Conservation (phyloP, 2,113 vertebrate genomes). For the Calyptommatus sinebrachiatus region DNA sequence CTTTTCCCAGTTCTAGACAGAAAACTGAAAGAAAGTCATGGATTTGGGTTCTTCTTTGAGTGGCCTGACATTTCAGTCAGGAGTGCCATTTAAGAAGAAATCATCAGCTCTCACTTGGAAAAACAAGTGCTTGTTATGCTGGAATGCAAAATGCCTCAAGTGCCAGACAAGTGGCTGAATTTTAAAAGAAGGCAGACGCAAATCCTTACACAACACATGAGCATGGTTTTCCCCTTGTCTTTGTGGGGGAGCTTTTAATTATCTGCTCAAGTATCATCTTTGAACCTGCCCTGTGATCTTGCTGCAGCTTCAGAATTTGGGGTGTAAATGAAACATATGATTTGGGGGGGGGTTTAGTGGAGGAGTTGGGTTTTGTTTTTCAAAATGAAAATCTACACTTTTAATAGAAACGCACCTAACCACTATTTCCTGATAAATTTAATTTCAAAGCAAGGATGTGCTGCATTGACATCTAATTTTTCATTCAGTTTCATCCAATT, state of each 20-base stretch:
- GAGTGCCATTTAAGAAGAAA: slow-evolving; percentile 18
- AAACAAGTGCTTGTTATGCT: background rate
- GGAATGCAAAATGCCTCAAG: slow-evolving; percentile 32
- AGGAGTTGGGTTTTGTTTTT: too few relatives aligned
- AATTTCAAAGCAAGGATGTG: too few relatives aligned
- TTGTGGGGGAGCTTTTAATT: too few relatives aligned
- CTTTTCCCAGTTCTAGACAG: background rate
- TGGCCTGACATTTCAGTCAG: slow-evolving; percentile 6
- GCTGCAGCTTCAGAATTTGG: background rate
- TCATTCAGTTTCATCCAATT: background rate
- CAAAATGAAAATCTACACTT: too few relatives aligned
- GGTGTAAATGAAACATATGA: too few relatives aligned
- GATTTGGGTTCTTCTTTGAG: background rate
- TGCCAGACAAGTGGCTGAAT: background rate
- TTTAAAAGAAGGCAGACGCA: background rate
- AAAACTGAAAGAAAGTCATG: background rate
- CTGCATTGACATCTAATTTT: background rate
- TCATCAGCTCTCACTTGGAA: background rate
- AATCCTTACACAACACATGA: background rate
- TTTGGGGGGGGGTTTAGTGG: too few relatives aligned
- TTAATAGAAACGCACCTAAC: too few relatives aligned
- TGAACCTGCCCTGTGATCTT: background rate
- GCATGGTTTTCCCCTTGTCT: background rate
- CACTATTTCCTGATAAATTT: too few relatives aligned
- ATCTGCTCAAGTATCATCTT: too few relatives aligned